A percentile compares a stretch with the other conserved stretches of the same genome.
Evolutionary conservation across 2,888 invertebrate species (phyloP).

Genomic region (Amblyjoppa fuscipennis): DNA sequence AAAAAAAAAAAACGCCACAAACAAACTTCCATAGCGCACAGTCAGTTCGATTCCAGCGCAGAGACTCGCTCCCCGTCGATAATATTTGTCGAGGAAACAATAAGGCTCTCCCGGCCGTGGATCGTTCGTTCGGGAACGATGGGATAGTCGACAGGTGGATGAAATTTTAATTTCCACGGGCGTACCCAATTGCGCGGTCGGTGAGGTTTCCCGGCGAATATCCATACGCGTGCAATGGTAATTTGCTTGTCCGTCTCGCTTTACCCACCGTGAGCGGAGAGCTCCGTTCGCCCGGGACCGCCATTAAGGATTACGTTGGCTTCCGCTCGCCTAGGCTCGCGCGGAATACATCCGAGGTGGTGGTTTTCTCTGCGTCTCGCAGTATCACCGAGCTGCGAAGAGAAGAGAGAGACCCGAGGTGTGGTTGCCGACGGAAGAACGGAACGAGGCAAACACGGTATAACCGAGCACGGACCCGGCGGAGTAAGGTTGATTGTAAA

Average conservation of each 20-base stretch:
- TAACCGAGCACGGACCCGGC: not conserved
- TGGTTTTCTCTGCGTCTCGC: not conserved
- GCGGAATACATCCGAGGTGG: conserved; percentile 36
- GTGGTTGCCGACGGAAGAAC: conserved; percentile 71
- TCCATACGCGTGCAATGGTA: conserved; percentile 56
- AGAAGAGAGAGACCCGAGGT: conserved; percentile 8
- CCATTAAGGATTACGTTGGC: conserved; percentile 43
- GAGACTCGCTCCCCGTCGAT: not conserved
- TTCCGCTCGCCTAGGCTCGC: conserved; percentile 4
- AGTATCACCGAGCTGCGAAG: conserved; percentile 8
- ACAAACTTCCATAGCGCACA: no score
- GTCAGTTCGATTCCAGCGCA: no score
- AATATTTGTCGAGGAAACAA: not conserved
- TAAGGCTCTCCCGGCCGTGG: not conserved
- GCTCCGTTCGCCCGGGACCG: not conserved
- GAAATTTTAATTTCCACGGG: conserved; percentile 74
- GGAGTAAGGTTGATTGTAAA: conserved; percentile 82
- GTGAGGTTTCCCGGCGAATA: not conserved
- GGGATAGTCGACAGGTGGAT: conserved; percentile 41
- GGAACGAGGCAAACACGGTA: conserved; percentile 67
- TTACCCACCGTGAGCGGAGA: not conserved
- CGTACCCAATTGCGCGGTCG: conserved; percentile 73
- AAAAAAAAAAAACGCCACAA: no score
- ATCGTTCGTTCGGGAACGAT: not conserved
- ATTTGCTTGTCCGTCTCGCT: conserved; percentile 79